Evolutionary conservation across 2,113 vertebrate genomes (phyloP).

Genomic region (Synodontis membranacea): DNA sequence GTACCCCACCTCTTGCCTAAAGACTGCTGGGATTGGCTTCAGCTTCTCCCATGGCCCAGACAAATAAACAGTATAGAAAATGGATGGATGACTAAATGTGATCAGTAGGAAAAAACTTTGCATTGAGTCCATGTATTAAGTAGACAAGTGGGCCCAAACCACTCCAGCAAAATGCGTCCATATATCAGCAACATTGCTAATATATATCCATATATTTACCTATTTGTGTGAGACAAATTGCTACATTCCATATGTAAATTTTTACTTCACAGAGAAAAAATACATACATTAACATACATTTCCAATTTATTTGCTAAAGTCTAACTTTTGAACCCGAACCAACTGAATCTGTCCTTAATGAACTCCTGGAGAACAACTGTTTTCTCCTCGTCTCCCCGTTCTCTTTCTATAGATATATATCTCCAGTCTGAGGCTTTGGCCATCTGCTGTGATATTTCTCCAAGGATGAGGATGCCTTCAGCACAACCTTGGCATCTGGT

Average conservation of each 20-base stretch:
- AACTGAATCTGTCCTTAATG: constrained; percentile 6
- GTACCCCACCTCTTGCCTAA: too few species aligned
- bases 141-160: neutral
- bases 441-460: constrained; percentile 51
- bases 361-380: neutral
- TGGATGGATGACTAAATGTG: too few species aligned
- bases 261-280: neutral
- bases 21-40: too few species aligned
- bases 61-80: too few species aligned
- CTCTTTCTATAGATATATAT: constrained; percentile 35
- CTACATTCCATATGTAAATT: neutral
- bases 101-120: neutral
- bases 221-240: neutral
- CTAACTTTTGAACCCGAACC: neutral
- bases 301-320: neutral
- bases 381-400: neutral
- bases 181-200: neutral
- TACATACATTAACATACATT: neutral
- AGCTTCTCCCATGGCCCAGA: too few species aligned
- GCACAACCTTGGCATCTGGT: constrained; percentile 52
- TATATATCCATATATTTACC: neutral
- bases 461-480: constrained; percentile 47
- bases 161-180: neutral
- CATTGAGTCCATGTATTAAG: neutral
- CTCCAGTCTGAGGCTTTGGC: constrained; percentile 42